A percentile compares a stretch with the other conserved stretches of the same genome.
phyloP scores from a whole-genome alignment of 1,140 invertebrate genomes.

The Frieseomelitta varia region DNA sequence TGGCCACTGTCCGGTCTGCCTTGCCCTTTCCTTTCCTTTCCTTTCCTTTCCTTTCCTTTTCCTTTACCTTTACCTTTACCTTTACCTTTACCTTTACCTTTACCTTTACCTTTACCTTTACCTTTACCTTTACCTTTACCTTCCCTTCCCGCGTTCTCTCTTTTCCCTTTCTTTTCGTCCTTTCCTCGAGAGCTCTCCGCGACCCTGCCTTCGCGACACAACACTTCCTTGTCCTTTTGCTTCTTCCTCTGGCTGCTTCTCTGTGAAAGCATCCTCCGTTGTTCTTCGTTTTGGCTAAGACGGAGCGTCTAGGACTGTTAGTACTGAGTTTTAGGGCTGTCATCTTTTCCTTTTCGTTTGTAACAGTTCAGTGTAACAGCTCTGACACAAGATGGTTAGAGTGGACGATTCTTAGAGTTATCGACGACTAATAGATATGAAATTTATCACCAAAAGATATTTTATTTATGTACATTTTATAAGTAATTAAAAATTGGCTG shows the following conservation, averaged over 20 bases:
- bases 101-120: constrained; percentile 49
- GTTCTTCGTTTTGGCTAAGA: background rate
- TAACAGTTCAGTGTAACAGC: too few species aligned
- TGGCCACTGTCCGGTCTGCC: constrained; percentile 71
- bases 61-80: constrained; percentile 52
- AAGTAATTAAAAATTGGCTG: too few species aligned
- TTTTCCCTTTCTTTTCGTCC: constrained; percentile 59
- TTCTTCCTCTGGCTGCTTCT: background rate
- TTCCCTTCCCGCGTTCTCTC: constrained; percentile 23
- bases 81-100: constrained; percentile 62
- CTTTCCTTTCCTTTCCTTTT: constrained; percentile 26
- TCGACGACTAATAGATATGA: too few species aligned
- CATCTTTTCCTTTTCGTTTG: too few species aligned
- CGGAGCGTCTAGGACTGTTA: background rate
- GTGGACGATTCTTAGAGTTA: too few species aligned
- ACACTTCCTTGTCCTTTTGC: background rate
- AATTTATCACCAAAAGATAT: too few species aligned
- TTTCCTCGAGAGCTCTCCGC: constrained; percentile 31
- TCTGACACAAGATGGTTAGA: too few species aligned
- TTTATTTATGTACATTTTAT: too few species aligned
- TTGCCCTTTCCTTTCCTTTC: constrained; percentile 63
- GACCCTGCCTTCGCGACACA: background rate
- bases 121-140: constrained; percentile 63
- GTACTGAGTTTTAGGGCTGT: background rate
- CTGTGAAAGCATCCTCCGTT: background rate